Evolutionary conservation across 2,888 invertebrate species (phyloP).

Genomic region (Netelia virgata): DNA sequence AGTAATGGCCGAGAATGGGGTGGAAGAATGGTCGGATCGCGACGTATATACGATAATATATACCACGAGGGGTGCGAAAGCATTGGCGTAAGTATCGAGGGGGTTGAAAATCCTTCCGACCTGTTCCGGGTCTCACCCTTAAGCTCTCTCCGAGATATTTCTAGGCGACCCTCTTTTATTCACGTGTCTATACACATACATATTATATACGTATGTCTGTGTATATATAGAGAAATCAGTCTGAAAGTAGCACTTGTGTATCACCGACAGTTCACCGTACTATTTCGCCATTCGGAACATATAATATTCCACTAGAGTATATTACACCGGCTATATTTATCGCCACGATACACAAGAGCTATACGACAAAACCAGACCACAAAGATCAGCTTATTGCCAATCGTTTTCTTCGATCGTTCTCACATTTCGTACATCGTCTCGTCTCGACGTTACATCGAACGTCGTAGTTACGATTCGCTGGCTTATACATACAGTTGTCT

Average conservation of each 20-base stretch:
- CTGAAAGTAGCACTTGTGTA: conserved; percentile 48
- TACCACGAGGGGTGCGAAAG: conserved; percentile 7
- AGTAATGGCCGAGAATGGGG: conserved; percentile 22
- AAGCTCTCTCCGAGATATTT: conserved; percentile 1
- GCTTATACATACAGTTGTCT: not conserved
- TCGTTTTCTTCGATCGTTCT: conserved; percentile 39
- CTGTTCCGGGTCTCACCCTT: conserved; percentile 3
- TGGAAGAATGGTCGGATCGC: conserved; percentile 5
- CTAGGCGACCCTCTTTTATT: not conserved
- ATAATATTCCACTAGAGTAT: conserved; percentile 41
- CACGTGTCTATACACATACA: not conserved
- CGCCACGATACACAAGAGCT: not conserved
- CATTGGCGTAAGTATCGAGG: conserved; percentile 44
- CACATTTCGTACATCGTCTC: conserved; percentile 24
- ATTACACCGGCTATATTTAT: conserved; percentile 3
- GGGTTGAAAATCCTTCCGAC: conserved; percentile 28
- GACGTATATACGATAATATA: not conserved
- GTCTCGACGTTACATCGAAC: conserved; percentile 15
- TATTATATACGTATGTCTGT: not conserved
- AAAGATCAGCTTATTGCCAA: conserved; percentile 6
- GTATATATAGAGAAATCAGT: not conserved
- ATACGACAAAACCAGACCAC: not conserved
- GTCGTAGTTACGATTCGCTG: conserved; percentile 17
- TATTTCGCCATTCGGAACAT: conserved; percentile 12
- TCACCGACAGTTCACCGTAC: conserved; percentile 8